A percentile compares a stretch with the other conserved stretches of the same genome.
Conservation (phyloP, 2,888 invertebrate species). For the Abscondita cerata region DNA sequence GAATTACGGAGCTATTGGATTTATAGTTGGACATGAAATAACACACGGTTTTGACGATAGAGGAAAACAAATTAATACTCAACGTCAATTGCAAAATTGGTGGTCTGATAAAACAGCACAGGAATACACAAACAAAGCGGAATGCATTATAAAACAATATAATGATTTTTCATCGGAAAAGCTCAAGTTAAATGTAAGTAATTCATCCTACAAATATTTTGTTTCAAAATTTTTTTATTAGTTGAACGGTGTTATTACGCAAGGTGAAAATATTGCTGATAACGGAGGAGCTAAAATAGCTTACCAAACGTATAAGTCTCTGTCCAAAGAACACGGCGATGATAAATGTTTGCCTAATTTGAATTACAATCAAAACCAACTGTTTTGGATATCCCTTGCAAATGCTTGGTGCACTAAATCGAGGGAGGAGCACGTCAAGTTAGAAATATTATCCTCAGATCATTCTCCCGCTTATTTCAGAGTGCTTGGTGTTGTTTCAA, state of each 20-base stretch:
- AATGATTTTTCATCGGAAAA: constrained; percentile 75
- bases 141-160: constrained; percentile 93
- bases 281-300: constrained; percentile 93
- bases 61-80: not conserved
- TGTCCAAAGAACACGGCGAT: constrained; percentile 68
- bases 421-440: constrained; percentile 69
- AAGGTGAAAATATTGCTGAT: constrained; percentile 95
- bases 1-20: constrained; percentile 14
- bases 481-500: constrained; percentile 69
- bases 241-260: constrained; percentile 90
- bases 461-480: constrained; percentile 73
- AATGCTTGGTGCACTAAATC: constrained; percentile 90
- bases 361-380: constrained; percentile 69
- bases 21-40: constrained; percentile 15
- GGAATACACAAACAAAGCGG: constrained; percentile 64
- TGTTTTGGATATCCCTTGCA: constrained; percentile 86
- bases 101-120: constrained; percentile 3
- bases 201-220: not conserved
- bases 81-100: constrained; percentile 5
- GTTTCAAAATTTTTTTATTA: constrained; percentile 50
- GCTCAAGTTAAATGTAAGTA: not conserved
- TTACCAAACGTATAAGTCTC: constrained; percentile 81
- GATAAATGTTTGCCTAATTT: constrained; percentile 74
- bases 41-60: constrained; percentile 14
- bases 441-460: constrained; percentile 79